Evolutionary conservation across 2,888 invertebrate species (phyloP).

Genomic region (Lithophane socia): DNA sequence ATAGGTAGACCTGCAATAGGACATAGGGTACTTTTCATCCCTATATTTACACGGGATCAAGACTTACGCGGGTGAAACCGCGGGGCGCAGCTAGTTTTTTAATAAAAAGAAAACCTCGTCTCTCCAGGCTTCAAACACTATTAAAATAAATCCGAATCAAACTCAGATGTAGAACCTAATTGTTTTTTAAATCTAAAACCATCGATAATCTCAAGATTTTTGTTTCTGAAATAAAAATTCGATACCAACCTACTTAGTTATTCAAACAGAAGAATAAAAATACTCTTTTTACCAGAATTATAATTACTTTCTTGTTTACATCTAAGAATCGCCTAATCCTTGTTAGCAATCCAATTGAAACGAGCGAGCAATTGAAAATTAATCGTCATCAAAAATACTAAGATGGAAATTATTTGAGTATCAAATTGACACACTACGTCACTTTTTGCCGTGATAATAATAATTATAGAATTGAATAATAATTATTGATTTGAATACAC

Average conservation of each 20-base stretch:
- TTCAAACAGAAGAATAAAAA: conserved; percentile 3
- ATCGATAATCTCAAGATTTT: conserved; percentile 4
- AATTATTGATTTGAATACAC: background rate
- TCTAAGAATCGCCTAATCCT: background rate
- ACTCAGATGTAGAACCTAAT: background rate
- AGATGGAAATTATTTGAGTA: too few relatives aligned
- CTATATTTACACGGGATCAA: too few relatives aligned
- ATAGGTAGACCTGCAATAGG: too few relatives aligned
- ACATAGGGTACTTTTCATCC: too few relatives aligned
- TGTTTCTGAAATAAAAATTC: conserved; percentile 13
- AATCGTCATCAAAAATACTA: background rate
- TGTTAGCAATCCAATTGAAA: background rate
- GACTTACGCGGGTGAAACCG: too few relatives aligned
- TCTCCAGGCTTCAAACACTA: background rate
- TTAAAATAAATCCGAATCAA: conserved; percentile 24
- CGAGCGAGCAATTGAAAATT: background rate
- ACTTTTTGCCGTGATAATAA: background rate
- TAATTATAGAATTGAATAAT: too few relatives aligned
- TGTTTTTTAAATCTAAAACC: conserved; percentile 19
- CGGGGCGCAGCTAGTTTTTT: background rate
- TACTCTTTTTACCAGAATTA: background rate
- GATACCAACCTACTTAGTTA: conserved; percentile 4
- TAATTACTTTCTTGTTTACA: conserved; percentile 10
- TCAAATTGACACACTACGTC: background rate
- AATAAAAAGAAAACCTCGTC: background rate